These are phyloP conservation scores for Acipenser transmontanus DNA, from an alignment of 2,797 vertebrate species.

Conservation along the genomic window DNA sequence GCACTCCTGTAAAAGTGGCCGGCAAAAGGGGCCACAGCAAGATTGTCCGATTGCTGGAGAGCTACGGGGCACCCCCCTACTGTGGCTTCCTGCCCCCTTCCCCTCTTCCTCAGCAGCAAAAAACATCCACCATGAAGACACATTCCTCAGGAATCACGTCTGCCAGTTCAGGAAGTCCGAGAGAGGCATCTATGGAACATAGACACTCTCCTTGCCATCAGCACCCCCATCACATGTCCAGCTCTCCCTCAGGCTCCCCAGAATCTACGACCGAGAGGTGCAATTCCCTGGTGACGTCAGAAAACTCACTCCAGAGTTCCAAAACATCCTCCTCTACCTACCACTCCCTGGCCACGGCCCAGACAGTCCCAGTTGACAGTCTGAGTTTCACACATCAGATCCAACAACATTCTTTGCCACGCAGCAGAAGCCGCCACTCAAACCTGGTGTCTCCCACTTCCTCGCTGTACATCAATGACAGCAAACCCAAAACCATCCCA, in stretches of 20 bases:
- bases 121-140: constrained; percentile 36
- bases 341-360: constrained; percentile 63
- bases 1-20: constrained; percentile 64
- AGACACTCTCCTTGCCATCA: constrained; percentile 41
- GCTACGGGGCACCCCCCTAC: constrained; percentile 56
- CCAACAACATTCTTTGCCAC: constrained; percentile 68
- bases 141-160: constrained; percentile 20
- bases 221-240: constrained; percentile 20
- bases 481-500: constrained; percentile 41
- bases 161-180: constrained; percentile 29
- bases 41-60: constrained; percentile 62
- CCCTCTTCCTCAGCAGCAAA: constrained; percentile 32
- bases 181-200: constrained; percentile 17
- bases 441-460: constrained; percentile 51
- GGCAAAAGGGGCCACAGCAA: constrained; percentile 52
- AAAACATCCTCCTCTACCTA: constrained; percentile 58
- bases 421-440: constrained; percentile 59
- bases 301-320: constrained; percentile 61
- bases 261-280: constrained; percentile 58
- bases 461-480: constrained; percentile 44
- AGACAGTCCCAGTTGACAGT: constrained; percentile 64
- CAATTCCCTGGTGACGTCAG: constrained; percentile 16
- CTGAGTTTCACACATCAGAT: constrained; percentile 69
- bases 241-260: constrained; percentile 55
- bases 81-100: constrained; percentile 38